Base-by-base conservation (phyloP, 2,113 vertebrate species). In the Scartelaos histophorus region DNA sequence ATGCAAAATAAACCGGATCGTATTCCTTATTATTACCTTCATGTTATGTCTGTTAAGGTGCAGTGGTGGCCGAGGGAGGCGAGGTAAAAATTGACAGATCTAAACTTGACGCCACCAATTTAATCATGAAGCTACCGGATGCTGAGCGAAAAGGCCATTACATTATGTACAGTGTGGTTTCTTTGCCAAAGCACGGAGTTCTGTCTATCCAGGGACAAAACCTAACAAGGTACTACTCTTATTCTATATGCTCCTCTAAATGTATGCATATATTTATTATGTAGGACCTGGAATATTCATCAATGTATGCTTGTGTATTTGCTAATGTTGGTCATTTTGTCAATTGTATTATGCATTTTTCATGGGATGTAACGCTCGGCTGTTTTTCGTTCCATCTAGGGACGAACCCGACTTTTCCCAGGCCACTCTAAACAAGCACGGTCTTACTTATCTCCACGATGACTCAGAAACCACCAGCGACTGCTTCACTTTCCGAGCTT, bases 41-140 rank as follows among this genome's bases (percentile, higher is more conserved):
- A 38, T 38, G 35, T 61, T 61, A 43, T 71, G 3, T 84, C 2
- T 24, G 13, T n/a, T 61, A 66, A 98, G 95, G 96, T 87, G 93
- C 90, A 25, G n/a, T 87, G 74, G 95, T 97, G 71, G 85, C 91
- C 13, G 96, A 97, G 79, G 96, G 95, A 85, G 93, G 91, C 54
- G 91, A 81, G 78, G 91, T 96, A 69, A 79, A 90, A 56, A 96
- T 95, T 71, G 94, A 94, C 81, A 94, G 81, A 45, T 93, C 93
- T 15, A 95, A 95, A 83, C 85, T 97, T 49, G 96, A 97, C 82
- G 95, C 94, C 54, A 94, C 95, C 61, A 97, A 97, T 74, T 92
- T 97, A 7, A 83, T 97, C 62, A 71, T 84, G 67, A 95, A 93
- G 71, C 73, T 97, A 12, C 92, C 94, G 17, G 88, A 94, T 56